Evolutionary conservation across 2,797 vertebrate genomes (phyloP), one percentile per base, ranked within the genome.

Genomic region (Anas bahamensis): DNA sequence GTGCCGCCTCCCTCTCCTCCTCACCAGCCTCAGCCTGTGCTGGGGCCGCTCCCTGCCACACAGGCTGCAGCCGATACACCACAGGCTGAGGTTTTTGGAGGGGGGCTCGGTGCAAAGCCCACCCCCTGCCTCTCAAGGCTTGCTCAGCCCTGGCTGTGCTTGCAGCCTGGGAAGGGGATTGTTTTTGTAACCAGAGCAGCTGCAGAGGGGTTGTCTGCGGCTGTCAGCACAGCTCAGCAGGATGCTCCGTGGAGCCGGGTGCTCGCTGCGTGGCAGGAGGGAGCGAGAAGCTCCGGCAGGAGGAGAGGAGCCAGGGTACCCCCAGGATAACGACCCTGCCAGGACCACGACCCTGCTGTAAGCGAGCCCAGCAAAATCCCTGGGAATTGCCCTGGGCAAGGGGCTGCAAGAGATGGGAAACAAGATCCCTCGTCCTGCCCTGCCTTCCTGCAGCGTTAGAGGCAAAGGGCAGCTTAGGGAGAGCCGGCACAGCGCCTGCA

Each of bases 391-490:
- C 82, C 55, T 52, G 55, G 59, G 82, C 85, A 80, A 90, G 22
- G 28, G 57, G 29, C n/a, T 39, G 61, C 13, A 59, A 83, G 79
- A 60, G 1, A 1, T 33, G 91, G 60, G 90, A 93, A 93, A 93
- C 64, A 84, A 73, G 82, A 94, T 93, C 82, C 18, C 42, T 71
- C 0, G 0, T 42, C 66, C 57, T 24, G 13, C 64, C 90, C 77
- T 3, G 28, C 71, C 65, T 73, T 86, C 60, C 81, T 14, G 6
- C 52, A 65, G 68, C 35, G 2, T 7, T 29, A 73, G 77, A 88
- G 81, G 86, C 88, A 78, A 93, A 96, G 83, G 83, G 80, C 88
- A 70, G 86, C 77, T 90, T 93, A 83, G 74, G 74, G 76, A 84
- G 80, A 79, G 64, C 13, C 0, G 0, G 48, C 50, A 24, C 7